Evolutionary conservation across 1,140 invertebrate species (phyloP).

Genomic region (Pemphigus obesinymphae): DNA sequence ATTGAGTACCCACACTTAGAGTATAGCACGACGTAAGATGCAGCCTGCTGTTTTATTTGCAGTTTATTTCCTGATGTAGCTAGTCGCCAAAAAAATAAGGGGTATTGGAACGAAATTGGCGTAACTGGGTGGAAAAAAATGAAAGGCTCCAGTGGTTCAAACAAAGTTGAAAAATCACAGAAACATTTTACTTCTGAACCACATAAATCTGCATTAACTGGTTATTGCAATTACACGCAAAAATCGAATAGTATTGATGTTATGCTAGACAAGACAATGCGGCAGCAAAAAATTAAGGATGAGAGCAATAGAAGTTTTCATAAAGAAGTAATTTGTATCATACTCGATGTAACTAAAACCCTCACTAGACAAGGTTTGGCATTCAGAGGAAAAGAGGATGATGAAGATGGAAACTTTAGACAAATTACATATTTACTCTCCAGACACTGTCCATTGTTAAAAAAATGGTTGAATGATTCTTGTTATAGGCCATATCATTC

Average conservation of each 20-base stretch:
- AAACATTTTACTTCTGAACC: constrained; percentile 15
- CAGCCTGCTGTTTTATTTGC: constrained; percentile 19
- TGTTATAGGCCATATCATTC: not conserved
- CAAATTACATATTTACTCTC: constrained; percentile 27
- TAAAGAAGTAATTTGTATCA: constrained; percentile 3
- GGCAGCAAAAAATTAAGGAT: not conserved
- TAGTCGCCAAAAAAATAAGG: not conserved
- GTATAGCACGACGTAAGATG: not conserved
- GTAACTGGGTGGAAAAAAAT: not conserved
- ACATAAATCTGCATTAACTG: not conserved
- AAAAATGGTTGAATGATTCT: constrained; percentile 19
- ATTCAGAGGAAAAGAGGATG: constrained; percentile 3
- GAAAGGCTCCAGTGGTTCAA: not conserved
- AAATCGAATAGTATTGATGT: not conserved
- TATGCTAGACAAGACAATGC: not conserved
- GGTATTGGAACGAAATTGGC: not conserved
- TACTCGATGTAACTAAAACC: not conserved
- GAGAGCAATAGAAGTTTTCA: not conserved
- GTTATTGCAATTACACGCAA: constrained; percentile 6
- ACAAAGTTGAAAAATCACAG: constrained; percentile 11
- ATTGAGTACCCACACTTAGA: not conserved
- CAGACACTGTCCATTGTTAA: constrained; percentile 19
- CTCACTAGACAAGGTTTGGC: not conserved
- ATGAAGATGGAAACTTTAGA: constrained; percentile 20
- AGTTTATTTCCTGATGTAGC: constrained; percentile 27